A percentile compares a stretch with the other conserved stretches of the same genome.
These are phyloP conservation scores for Nipponacmea schrenckii DNA, from an alignment of 2,888 invertebrate species.

Conservation along the genomic window DNA sequence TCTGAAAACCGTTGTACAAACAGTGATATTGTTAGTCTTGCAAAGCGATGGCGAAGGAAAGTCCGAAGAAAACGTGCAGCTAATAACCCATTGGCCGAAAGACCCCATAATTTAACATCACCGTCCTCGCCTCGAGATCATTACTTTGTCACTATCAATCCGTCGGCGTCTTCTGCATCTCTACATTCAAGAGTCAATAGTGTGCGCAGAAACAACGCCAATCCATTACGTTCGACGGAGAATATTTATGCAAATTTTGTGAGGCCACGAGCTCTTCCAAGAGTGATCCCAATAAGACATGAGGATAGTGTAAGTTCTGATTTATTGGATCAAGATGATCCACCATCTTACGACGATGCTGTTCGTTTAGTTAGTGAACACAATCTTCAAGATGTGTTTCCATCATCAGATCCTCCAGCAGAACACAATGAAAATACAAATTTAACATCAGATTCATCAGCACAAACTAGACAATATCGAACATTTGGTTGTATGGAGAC, in stretches of 20 bases:
- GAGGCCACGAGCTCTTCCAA: constrained; percentile 8
- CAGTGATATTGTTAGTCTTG: background rate
- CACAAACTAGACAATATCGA: constrained; percentile 23
- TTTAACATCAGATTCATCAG: constrained; percentile 11
- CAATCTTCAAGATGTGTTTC: constrained; percentile 5
- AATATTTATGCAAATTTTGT: constrained; percentile 8
- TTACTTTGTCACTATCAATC: constrained; percentile 9
- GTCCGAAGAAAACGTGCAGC: background rate
- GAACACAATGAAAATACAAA: background rate
- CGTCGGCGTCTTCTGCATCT: background rate
- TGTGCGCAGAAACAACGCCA: background rate
- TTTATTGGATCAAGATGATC: constrained; percentile 46
- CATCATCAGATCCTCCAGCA: background rate
- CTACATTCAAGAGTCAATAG: background rate
- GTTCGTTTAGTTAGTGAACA: constrained; percentile 67
- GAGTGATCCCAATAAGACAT: background rate
- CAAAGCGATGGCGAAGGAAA: background rate
- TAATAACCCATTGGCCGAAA: background rate
- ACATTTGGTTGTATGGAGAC: constrained; percentile 33
- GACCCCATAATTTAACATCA: background rate
- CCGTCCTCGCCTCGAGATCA: background rate
- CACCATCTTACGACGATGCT: constrained; percentile 77
- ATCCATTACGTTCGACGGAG: background rate
- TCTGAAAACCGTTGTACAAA: constrained; percentile 7
- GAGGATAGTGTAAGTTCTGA: constrained; percentile 52